These are phyloP conservation scores for Cynodonichthys magdalenae DNA, from an alignment of 2,797 vertebrate species.

Conservation along the genomic window DNA sequence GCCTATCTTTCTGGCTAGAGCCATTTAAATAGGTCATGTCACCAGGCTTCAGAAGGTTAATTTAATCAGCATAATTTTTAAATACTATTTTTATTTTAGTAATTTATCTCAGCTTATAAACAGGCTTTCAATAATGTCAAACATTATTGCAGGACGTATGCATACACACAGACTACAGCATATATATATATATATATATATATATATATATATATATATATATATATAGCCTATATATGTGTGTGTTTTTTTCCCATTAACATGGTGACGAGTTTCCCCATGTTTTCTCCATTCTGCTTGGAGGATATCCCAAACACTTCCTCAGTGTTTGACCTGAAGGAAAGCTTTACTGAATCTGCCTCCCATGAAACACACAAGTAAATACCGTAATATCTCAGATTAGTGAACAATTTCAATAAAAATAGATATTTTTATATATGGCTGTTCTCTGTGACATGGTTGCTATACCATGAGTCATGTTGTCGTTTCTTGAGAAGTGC, in stretches of 20 bases:
- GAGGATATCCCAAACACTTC: conserved; percentile 74
- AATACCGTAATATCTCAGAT: conserved; percentile 19
- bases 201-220: no score
- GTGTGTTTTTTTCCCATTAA: conserved; percentile 13
- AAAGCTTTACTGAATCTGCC: conserved; percentile 15
- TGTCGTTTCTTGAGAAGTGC: conserved; percentile 78
- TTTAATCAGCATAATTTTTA: no score
- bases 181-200: no score
- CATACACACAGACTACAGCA: neutral
- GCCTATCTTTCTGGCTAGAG: no score
- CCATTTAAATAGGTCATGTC: no score
- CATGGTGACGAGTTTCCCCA: conserved; percentile 46
- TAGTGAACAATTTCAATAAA: conserved; percentile 8
- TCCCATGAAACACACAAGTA: conserved; percentile 22
- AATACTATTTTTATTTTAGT: no score
- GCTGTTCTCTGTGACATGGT: neutral
- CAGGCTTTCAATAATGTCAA: conserved; percentile 34
- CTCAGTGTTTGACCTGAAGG: conserved; percentile 37
- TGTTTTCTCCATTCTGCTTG: conserved; percentile 65
- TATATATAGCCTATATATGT: no score
- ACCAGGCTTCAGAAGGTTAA: no score
- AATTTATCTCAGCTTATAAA: conserved; percentile 5
- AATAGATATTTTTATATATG: neutral
- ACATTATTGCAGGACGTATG: conserved; percentile 48
- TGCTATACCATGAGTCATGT: conserved; percentile 82